These are phyloP conservation scores for Brachypterus glaber DNA, from an alignment of 2,888 invertebrate species.

Conservation along the genomic window DNA sequence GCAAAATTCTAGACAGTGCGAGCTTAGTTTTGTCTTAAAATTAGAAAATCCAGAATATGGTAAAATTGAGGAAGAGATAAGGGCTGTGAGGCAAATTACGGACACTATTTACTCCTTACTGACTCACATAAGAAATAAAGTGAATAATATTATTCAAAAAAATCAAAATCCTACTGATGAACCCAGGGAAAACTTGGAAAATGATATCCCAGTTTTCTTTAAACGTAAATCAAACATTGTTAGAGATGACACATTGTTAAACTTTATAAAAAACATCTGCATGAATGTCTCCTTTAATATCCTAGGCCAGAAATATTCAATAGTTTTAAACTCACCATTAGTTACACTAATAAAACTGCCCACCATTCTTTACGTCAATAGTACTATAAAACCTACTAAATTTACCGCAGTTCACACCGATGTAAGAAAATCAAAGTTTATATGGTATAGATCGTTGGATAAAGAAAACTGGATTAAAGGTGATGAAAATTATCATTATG, in stretches of 20 bases:
- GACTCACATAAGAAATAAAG: conserved; percentile 18
- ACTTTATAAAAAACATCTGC: conserved; percentile 7
- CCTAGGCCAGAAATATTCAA: conserved; percentile 48
- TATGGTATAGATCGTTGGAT: conserved; percentile 55
- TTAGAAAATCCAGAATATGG: too few species aligned
- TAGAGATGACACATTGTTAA: conserved; percentile 8
- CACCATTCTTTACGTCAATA: conserved; percentile 59
- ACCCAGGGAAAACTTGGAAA: background rate
- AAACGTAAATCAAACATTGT: conserved; percentile 10
- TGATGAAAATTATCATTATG: conserved; percentile 50
- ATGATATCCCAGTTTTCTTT: conserved; percentile 10
- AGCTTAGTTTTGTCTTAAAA: too few species aligned
- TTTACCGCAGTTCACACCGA: conserved; percentile 54
- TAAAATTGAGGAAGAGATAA: too few species aligned
- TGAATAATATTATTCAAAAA: conserved; percentile 13
- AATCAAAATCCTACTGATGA: conserved; percentile 5
- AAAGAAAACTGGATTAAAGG: conserved; percentile 50
- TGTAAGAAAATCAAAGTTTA: conserved; percentile 47
- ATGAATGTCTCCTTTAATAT: conserved; percentile 16
- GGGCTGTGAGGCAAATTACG: conserved; percentile 13
- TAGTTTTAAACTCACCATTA: conserved; percentile 67
- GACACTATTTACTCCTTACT: conserved; percentile 18
- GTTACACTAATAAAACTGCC: conserved; percentile 56
- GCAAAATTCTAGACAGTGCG: too few species aligned
- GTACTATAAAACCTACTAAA: conserved; percentile 61